Evolutionary conservation across 1,140 invertebrate species (phyloP).

Genomic region (Oncopodura yosiiana): DNA sequence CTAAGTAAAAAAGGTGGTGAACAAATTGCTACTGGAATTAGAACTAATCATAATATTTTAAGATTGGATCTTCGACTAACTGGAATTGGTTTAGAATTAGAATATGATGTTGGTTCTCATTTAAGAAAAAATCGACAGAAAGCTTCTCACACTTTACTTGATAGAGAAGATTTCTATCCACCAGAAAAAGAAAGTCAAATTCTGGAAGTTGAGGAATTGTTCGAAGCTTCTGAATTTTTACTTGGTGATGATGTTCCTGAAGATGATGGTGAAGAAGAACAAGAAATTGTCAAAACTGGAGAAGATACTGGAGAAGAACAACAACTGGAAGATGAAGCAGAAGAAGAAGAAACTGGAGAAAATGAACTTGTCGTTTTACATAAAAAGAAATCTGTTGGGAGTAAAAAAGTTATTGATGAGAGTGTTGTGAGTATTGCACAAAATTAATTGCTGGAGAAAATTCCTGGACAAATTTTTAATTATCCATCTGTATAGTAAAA

Average conservation of each 20-base stretch:
- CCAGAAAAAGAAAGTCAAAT: conserved; percentile 2
- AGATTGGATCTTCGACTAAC: conserved; percentile 5
- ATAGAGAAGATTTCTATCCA: conserved; percentile 12
- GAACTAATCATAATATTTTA: conserved; percentile 14
- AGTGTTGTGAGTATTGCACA: too few relatives aligned
- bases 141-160: background rate
- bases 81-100: background rate
- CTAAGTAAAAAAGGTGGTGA: conserved; percentile 14
- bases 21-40: conserved; percentile 7
- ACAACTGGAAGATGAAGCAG: background rate
- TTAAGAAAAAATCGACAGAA: conserved; percentile 12
- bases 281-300: background rate
- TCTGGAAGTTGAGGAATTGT: background rate
- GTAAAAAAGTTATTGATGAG: too few relatives aligned
- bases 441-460: too few relatives aligned
- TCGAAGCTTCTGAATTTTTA: too few relatives aligned
- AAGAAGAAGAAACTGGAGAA: conserved; percentile 5
- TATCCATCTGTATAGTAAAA: too few relatives aligned
- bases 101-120: conserved; percentile 9
- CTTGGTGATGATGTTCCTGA: background rate
- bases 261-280: background rate
- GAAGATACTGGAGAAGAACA: background rate
- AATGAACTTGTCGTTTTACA: background rate
- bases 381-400: conserved; percentile 3
- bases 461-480: too few relatives aligned